Evolutionary conservation across 2,797 vertebrate species (phyloP).

Genomic region (Ispidina lecontei): DNA sequence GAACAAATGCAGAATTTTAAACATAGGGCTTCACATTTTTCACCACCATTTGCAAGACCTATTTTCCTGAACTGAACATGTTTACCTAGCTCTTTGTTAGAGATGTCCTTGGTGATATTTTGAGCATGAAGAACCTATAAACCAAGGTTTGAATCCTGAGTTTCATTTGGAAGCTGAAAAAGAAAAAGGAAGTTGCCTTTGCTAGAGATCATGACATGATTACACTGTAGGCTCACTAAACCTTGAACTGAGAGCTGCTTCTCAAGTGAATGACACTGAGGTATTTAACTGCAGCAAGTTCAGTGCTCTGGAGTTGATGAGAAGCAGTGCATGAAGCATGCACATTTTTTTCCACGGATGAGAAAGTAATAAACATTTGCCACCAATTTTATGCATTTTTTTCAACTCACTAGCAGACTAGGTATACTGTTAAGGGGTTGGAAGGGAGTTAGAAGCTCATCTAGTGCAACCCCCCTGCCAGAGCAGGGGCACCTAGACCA

Average conservation of each 20-base stretch:
- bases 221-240: neutral
- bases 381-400: slow-evolving; percentile 29
- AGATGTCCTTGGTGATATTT: neutral
- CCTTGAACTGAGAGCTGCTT: neutral
- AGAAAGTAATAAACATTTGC: slow-evolving; percentile 40
- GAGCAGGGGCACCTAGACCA: too few species aligned
- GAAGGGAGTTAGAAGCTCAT: too few species aligned
- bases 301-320: slow-evolving; percentile 22
- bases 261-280: slow-evolving; percentile 49
- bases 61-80: neutral
- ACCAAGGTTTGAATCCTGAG: neutral
- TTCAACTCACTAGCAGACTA: neutral
- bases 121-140: neutral
- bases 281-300: slow-evolving; percentile 57
- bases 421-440: too few species aligned
- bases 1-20: neutral
- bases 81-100: neutral
- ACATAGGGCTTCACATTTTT: neutral
- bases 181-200: neutral
- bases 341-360: slow-evolving; percentile 37
- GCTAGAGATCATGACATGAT: neutral
- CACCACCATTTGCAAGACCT: neutral
- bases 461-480: too few species aligned
- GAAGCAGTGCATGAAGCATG: slow-evolving; percentile 63
- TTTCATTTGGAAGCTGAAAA: neutral